phyloP scores from a whole-genome alignment of 2,888 invertebrate species.

The Galerucella pusilla region DNA sequence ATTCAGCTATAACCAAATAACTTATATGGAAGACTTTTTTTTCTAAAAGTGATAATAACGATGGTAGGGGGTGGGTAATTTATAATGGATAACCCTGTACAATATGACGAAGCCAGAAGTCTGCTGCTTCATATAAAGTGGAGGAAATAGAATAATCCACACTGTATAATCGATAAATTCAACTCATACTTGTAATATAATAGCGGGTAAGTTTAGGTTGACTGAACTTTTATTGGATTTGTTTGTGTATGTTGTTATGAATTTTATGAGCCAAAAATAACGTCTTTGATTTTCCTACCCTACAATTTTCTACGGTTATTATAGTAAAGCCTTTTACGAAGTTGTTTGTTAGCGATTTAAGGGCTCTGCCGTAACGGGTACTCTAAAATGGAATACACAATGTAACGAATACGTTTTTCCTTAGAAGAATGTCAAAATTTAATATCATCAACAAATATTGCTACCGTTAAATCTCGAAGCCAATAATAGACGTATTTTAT shows the following conservation, averaged over 20 bases:
- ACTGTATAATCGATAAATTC: neutral
- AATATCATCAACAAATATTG: neutral
- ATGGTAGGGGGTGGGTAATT: no score
- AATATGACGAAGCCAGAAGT: no score
- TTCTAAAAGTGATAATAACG: no score
- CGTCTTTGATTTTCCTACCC: conserved; percentile 1
- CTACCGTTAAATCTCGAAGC: neutral
- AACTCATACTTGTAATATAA: neutral
- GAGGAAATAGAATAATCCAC: neutral
- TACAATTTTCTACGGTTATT: neutral
- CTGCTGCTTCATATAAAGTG: no score
- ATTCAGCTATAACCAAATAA: no score
- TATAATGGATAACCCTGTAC: no score
- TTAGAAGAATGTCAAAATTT: neutral
- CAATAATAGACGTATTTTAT: neutral
- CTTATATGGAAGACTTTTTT: no score
- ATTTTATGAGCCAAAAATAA: conserved; percentile 2
- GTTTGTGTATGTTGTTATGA: conserved; percentile 4
- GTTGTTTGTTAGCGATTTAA: neutral
- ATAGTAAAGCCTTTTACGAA: neutral
- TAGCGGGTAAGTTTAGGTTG: neutral
- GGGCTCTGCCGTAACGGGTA: neutral
- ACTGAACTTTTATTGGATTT: conserved; percentile 6
- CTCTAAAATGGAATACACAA: neutral
- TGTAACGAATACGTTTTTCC: neutral